Base-by-base conservation (phyloP, 2,888 invertebrate genomes). In the Leptopterna dolabrata region DNA sequence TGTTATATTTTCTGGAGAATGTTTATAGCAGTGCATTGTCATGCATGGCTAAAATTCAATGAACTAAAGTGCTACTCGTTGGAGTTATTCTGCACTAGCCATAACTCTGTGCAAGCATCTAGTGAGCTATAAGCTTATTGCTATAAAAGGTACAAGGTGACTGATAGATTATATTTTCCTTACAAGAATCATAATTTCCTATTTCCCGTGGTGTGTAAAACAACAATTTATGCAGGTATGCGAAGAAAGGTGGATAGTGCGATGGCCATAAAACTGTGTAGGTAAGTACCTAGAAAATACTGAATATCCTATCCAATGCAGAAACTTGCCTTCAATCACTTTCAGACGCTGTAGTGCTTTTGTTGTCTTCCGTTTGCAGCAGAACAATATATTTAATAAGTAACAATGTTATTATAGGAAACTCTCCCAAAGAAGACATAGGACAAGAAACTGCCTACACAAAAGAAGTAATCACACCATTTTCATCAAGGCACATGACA, bases 301-400 rank as follows among this genome's bases (percentile, higher is more conserved):
- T 24, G 24, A 13, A 16, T 11, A 24, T 24, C 63, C 63, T 63
- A 63, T 24, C 63, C 63, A 63, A 63, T 19, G 24, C 51, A 51
- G 14, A 51, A 51, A 88, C 88, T 88, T 88, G 88, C 88, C 88
- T 88, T 84, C 87, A 88, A 9, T 88, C 86, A 88, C 55, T 87
- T 83, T 88, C 88, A 88, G 88, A 87, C 47, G 88, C 70, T 41
- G 88, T 41, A 45, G 87, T 70, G 80, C 87, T 88, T 88, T 88
- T 88, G 87, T 78, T 84, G 70, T 86, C 88, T 88, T 88, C 63
- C 47, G 51, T 63, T 83, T 45, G 82, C 83, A 89, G 84, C 89
- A 89, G 87, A 89, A 89, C 88, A 86, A 47, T 88, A 86, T 78
- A 45, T 88, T 88, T 41, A 87, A 87, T 73, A 88, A 83, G 87